phyloP scores from a whole-genome alignment of 2,888 invertebrate genomes.

The Pyralis farinalis region DNA sequence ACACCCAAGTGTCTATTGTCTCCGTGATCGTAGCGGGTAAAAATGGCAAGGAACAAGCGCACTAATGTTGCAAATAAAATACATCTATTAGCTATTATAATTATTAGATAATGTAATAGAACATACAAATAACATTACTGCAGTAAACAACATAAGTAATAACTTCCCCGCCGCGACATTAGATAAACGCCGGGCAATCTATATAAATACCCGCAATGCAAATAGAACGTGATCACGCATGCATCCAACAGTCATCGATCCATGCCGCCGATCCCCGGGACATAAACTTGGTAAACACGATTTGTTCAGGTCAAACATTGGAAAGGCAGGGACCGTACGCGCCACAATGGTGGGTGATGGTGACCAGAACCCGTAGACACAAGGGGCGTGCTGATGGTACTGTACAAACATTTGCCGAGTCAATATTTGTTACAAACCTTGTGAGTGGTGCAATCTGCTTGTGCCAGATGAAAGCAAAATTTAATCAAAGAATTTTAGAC shows the following conservation, averaged over 20 bases:
- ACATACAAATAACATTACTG: background rate
- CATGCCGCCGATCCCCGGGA: constrained; percentile 50
- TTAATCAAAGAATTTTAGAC: too few species aligned
- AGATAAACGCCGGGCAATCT: constrained; percentile 27
- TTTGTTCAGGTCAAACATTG: constrained; percentile 68
- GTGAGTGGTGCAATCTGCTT: background rate
- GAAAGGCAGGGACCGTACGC: constrained; percentile 30
- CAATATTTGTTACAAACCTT: constrained; percentile 64
- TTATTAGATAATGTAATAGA: constrained; percentile 9
- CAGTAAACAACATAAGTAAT: background rate
- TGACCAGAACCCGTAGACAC: constrained; percentile 44
- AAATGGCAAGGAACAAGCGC: too few species aligned
- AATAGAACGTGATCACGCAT: constrained; percentile 70
- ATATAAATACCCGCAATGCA: constrained; percentile 41
- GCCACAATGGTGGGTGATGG: constrained; percentile 36
- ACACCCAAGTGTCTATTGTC: too few species aligned
- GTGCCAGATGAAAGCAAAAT: too few species aligned
- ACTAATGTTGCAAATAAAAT: too few species aligned
- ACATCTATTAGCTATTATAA: too few species aligned
- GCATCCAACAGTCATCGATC: constrained; percentile 48
- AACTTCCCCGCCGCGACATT: constrained; percentile 5
- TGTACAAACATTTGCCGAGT: constrained; percentile 65
- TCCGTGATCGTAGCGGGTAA: too few species aligned
- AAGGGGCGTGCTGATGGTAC: constrained; percentile 58
- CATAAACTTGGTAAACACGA: constrained; percentile 67